Evolutionary conservation across 2,113 vertebrate genomes (phyloP).

Genomic region (Thamnaconus septentrionalis): DNA sequence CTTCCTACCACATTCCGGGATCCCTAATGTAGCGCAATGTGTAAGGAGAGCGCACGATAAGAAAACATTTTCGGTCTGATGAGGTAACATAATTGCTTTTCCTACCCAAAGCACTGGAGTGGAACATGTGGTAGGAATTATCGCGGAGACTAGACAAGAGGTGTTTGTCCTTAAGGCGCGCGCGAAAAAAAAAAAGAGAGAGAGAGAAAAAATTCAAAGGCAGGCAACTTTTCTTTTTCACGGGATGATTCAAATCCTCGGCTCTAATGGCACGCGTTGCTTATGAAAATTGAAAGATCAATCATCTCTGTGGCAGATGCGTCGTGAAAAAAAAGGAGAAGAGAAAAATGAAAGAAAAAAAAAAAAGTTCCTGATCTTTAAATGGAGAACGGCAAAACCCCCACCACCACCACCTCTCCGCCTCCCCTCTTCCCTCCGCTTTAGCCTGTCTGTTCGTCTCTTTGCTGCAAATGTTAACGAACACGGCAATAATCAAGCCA

Average conservation of each 20-base stretch:
- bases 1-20: conserved; percentile 24
- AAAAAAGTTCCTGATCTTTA: conserved; percentile 53
- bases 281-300: conserved; percentile 75
- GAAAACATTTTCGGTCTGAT: conserved; percentile 75
- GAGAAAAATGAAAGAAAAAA: not conserved
- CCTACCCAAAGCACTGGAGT: conserved; percentile 71
- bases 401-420: conserved; percentile 29
- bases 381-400: conserved; percentile 55
- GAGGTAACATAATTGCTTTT: conserved; percentile 77
- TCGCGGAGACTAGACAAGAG: conserved; percentile 71
- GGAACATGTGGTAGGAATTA: conserved; percentile 78
- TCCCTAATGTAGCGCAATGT: conserved; percentile 43
- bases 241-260: conserved; percentile 73
- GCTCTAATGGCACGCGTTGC: conserved; percentile 65
- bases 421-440: conserved; percentile 11
- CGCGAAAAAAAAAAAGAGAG: not conserved
- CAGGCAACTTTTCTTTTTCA: conserved; percentile 64
- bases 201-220: conserved; percentile 52
- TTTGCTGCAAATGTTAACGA: conserved; percentile 72
- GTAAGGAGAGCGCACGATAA: conserved; percentile 60
- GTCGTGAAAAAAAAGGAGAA: conserved; percentile 8
- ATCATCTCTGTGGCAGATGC: conserved; percentile 67
- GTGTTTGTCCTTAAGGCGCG: conserved; percentile 74
- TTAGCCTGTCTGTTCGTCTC: conserved; percentile 65
- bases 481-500: conserved; percentile 72